These are phyloP conservation scores for Myopa testacea DNA, from an alignment of 2,888 invertebrate genomes.

Conservation along the genomic window DNA sequence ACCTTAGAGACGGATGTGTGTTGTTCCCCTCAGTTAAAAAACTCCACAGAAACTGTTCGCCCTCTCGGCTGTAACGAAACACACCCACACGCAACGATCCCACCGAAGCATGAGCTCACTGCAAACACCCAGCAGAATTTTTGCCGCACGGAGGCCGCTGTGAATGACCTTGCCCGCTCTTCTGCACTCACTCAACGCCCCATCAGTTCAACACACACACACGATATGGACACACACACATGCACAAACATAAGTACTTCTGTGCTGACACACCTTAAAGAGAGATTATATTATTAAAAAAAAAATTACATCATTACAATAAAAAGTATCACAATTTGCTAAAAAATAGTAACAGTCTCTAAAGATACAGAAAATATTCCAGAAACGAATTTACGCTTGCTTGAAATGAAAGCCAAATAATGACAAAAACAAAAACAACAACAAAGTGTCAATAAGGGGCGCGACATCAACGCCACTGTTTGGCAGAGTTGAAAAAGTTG, in stretches of 20 bases:
- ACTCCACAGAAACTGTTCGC: not conserved
- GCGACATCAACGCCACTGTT: conserved; percentile 10
- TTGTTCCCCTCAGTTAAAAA: not conserved
- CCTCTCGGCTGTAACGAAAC: not conserved
- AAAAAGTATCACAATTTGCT: too few relatives aligned
- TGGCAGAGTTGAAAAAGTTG: not conserved
- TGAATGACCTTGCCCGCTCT: conserved; percentile 29
- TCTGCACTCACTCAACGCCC: not conserved
- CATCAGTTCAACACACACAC: not conserved
- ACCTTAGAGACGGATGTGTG: too few relatives aligned
- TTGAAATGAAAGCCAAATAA: not conserved
- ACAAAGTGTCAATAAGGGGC: conserved; percentile 14
- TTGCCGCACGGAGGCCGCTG: not conserved
- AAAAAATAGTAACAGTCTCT: too few relatives aligned
- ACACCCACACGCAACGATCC: not conserved
- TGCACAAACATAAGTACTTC: not conserved
- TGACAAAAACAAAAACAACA: not conserved
- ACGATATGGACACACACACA: not conserved
- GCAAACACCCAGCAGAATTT: not conserved
- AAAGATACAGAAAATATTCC: too few relatives aligned
- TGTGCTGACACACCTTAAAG: not conserved
- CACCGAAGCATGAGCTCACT: too few relatives aligned
- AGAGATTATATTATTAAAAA: too few relatives aligned
- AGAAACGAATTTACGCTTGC: too few relatives aligned
- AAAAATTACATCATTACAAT: not conserved